Evolutionary conservation across 2,888 invertebrate genomes (phyloP), one percentile per base, ranked within the genome.

Genomic region (Mamestra brassicae): DNA sequence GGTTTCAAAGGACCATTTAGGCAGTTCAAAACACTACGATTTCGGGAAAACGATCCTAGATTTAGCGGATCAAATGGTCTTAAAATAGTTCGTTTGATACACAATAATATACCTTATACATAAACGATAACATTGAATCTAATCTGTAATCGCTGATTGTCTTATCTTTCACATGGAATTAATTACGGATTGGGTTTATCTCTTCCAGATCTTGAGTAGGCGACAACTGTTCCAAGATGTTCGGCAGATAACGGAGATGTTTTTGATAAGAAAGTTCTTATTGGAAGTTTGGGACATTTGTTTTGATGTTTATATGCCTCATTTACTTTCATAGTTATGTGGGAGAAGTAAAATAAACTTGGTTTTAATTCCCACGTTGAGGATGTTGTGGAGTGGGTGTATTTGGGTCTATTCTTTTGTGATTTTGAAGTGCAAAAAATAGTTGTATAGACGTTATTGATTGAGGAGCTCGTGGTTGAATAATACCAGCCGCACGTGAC

Each of bases 191-290:
- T 50, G 50, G 11, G 47, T 47, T 69, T 60, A 81, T 76, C 70
- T 71, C 3, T 17, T 58, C 4, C 15, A 3, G 50, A 74, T 84
- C 67, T 75, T 68, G 57, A 73, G 71, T 68, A 78, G 83, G 80
- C 71, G 80, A 65, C 73, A 72, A 65, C 75, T 83, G 71, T 76
- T 72, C 11, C 7, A n/a, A 78, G 78, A 81, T 81, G 78, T 71
- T 68, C 8, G 17, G n/a, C 6, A 45, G 81, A 81, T 81, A 68
- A 71, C 57, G 0, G 2, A 70, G 74, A 81, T 81, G 76, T 76
- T 38, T 11, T 36, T 62, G 80, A 80, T 80, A 80, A 71, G 36
- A 60, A 17, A 15, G 17, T 38, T 45, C 45, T 47, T 13, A 36
- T 26, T 61, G 47, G 26, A 57, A 45, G 45, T 62, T 62, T 1